Base-by-base conservation (phyloP, 2,797 vertebrate genomes). In the Rhynchotus rufescens region DNA sequence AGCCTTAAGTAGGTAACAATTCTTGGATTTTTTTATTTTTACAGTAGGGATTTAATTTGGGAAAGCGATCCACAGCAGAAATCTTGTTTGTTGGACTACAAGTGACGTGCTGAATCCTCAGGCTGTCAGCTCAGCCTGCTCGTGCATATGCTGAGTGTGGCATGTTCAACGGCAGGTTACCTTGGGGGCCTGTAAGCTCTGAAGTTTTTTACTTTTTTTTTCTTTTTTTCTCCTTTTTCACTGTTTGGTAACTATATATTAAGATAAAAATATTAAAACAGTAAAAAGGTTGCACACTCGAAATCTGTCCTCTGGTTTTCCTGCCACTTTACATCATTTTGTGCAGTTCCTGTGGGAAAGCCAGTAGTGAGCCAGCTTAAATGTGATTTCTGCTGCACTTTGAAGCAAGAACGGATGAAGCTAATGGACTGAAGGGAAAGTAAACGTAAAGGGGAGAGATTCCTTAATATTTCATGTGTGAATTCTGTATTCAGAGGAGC, bases 91-190 rank as follows among this genome's bases (percentile, higher is more conserved):
- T 42, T 90, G 77, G 84, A 89, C 42, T 64, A 85, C 73, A 93
- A 91, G 30, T 93, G 93, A 81, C 36, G 1, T 80, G 66, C 73
- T 89, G 76, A 91, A 92, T 77, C 83, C 89, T 89, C 67, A 44
- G 76, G 74, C 80, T 95, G 89, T 92, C 91, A 91, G 61, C 75
- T 95, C 92, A 93, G 94, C 74, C 71, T 94, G 85, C 84, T 88
- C 2, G 4, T 91, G 15, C 87, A 80, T 95, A 89, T 94, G 93
- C 91, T 91, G 80, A 91, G 36, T 47, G 72, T 86, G 68, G 80
- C 75, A 62, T 92, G 77, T 86, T 93, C 95, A 93, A 82, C 34
- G 71, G 36, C 54, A 80, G 92, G 93, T 93, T 96, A 95, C 62
- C 78, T 84, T 68, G 40, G 57, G 51, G 94, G 56, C 76, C 80